A percentile compares a stretch with the other conserved stretches of the same genome.
Evolutionary conservation across 2,888 invertebrate genomes (phyloP).

Genomic region (Chydorus sphaericus): DNA sequence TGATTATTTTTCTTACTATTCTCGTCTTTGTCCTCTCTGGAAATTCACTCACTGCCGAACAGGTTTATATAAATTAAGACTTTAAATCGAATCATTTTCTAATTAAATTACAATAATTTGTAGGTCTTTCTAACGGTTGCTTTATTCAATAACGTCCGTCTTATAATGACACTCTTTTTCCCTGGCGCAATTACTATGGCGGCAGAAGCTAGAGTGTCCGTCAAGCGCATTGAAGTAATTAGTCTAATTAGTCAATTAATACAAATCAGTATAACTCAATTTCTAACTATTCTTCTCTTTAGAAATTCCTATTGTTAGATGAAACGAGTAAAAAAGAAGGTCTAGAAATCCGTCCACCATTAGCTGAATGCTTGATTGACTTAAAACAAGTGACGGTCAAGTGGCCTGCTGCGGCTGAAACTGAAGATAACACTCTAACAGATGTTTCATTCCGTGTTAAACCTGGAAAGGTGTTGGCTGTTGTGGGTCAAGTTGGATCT

Average conservation of each 20-base stretch:
- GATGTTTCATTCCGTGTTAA: conserved; percentile 7
- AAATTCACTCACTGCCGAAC: conserved; percentile 27
- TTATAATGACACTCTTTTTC: conserved; percentile 53
- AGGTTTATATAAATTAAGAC: conserved; percentile 12
- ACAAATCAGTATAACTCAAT: conserved; percentile 18
- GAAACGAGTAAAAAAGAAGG: neutral
- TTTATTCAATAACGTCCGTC: conserved; percentile 63
- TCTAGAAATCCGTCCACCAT: neutral
- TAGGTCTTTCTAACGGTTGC: conserved; percentile 73
- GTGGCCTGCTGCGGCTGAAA: conserved; percentile 5
- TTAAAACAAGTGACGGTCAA: conserved; percentile 12
- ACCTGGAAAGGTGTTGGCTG: conserved; percentile 37
- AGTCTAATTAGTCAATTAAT: neutral
- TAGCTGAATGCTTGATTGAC: neutral
- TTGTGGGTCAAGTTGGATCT: conserved; percentile 59
- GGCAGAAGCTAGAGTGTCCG: conserved; percentile 62
- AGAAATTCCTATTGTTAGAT: conserved; percentile 21
- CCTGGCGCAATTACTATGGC: conserved; percentile 69
- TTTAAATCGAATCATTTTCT: neutral
- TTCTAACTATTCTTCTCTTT: neutral
- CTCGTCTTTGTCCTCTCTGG: conserved; percentile 27
- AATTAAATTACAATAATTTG: conserved; percentile 16
- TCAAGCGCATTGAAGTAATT: conserved; percentile 41
- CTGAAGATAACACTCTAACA: conserved; percentile 3
- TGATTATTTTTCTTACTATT: conserved; percentile 31